phyloP scores from a whole-genome alignment of 2,797 vertebrate genomes.

The Uromys caudimaculatus region DNA sequence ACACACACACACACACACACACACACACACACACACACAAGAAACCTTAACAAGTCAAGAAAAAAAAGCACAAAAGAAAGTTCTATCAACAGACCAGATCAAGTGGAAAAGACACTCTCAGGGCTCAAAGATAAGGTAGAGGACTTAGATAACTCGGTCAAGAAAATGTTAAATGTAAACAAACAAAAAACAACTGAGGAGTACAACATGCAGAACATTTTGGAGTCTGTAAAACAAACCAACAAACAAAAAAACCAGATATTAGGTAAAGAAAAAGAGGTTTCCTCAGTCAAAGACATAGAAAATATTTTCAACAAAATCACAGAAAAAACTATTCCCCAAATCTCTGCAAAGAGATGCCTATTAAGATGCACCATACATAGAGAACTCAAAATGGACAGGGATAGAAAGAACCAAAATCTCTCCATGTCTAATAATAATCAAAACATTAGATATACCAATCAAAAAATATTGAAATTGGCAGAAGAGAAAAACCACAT shows the following conservation, averaged over 20 bases:
- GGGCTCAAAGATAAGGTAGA: not conserved
- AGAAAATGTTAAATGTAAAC: not conserved
- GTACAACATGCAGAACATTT: not conserved
- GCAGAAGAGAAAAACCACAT: not conserved
- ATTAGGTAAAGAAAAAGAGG: not conserved
- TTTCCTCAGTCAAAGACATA: not conserved
- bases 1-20: too few relatives aligned
- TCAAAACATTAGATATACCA: not conserved
- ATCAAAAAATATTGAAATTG: not conserved
- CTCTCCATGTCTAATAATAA: not conserved
- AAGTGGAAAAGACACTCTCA: not conserved
- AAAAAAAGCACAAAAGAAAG: not conserved
- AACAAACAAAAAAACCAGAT: not conserved
- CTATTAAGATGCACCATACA: not conserved
- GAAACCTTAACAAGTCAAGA: not conserved
- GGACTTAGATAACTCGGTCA: not conserved
- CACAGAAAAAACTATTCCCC: not conserved
- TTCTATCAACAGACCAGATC: not conserved
- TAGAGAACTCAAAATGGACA: not conserved
- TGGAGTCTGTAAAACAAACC: not conserved
- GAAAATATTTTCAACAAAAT: not conserved
- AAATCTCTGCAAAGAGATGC: not conserved
- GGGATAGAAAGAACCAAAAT: not conserved
- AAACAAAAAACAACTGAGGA: not conserved
- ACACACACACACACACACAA: too few relatives aligned